Percentiles rank a stretch among this genome's conserved stretches.
These are phyloP conservation scores for Osmoderma eremita DNA, from an alignment of 2,888 invertebrate species.

Conservation along the genomic window DNA sequence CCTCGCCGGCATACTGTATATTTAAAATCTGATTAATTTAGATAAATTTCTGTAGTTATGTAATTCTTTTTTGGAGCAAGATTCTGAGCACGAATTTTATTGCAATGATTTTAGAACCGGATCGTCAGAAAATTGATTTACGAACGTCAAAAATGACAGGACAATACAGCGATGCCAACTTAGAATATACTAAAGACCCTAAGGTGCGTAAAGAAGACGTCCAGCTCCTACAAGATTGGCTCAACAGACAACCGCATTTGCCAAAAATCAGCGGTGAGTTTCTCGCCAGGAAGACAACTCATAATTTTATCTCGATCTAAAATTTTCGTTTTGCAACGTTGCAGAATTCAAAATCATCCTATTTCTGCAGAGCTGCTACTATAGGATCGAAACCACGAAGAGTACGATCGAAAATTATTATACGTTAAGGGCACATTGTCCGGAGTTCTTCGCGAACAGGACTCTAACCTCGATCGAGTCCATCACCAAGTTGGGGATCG, in stretches of 20 bases:
- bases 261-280: constrained; percentile 53
- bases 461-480: constrained; percentile 47
- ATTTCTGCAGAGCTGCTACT: constrained; percentile 76
- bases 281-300: no score
- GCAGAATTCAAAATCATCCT: constrained; percentile 66
- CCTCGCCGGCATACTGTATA: no score
- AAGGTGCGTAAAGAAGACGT: constrained; percentile 49
- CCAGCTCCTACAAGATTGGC: constrained; percentile 50
- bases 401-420: constrained; percentile 55
- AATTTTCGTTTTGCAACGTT: no score
- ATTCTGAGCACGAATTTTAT: no score
- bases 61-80: no score
- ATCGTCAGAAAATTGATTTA: background rate
- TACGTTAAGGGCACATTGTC: constrained; percentile 51
- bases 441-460: constrained; percentile 55
- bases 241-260: constrained; percentile 52
- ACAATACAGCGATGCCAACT: constrained; percentile 26
- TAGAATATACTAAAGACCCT: constrained; percentile 42
- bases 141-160: constrained; percentile 11
- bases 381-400: constrained; percentile 62
- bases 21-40: no score
- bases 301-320: no score
- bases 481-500: constrained; percentile 54
- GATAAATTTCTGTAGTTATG: no score
- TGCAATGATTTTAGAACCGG: no score